These are phyloP conservation scores for Augochlora pura DNA, from an alignment of 1,140 invertebrate genomes.

Conservation along the genomic window DNA sequence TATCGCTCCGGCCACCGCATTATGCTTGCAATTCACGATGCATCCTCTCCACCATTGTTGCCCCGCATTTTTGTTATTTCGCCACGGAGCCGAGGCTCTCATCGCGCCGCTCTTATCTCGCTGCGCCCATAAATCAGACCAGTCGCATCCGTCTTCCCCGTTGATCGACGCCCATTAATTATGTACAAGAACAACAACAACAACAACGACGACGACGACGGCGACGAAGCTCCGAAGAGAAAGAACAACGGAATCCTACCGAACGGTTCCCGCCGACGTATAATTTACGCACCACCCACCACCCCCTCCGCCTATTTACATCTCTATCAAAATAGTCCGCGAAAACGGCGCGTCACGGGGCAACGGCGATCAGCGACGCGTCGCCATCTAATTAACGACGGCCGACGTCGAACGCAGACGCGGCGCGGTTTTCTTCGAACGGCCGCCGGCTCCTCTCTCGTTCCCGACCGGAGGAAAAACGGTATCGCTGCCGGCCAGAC, in stretches of 20 bases:
- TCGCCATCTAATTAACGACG: constrained; percentile 1
- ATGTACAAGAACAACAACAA: neutral
- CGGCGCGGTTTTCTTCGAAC: neutral
- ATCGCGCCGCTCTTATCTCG: no score
- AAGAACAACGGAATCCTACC: constrained; percentile 20
- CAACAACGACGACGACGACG: no score
- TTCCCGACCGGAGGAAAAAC: constrained; percentile 17
- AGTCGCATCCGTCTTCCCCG: neutral
- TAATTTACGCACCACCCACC: no score
- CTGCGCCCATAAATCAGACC: neutral
- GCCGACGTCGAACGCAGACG: no score
- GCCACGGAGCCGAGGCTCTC: no score
- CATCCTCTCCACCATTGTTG: no score
- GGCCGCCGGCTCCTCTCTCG: no score
- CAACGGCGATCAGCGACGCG: neutral
- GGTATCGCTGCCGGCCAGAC: constrained; percentile 34
- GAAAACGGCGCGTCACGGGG: neutral
- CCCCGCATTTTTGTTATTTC: constrained; percentile 2
- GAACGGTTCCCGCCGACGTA: neutral
- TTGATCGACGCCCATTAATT: constrained; percentile 2
- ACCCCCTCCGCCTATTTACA: constrained; percentile 38
- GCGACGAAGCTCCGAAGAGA: neutral
- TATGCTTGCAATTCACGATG: no score
- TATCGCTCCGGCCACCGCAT: no score
- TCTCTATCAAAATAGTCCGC: constrained; percentile 33